phyloP scores from a whole-genome alignment of 2,797 vertebrate species.

The Enteromius radiatus region DNA sequence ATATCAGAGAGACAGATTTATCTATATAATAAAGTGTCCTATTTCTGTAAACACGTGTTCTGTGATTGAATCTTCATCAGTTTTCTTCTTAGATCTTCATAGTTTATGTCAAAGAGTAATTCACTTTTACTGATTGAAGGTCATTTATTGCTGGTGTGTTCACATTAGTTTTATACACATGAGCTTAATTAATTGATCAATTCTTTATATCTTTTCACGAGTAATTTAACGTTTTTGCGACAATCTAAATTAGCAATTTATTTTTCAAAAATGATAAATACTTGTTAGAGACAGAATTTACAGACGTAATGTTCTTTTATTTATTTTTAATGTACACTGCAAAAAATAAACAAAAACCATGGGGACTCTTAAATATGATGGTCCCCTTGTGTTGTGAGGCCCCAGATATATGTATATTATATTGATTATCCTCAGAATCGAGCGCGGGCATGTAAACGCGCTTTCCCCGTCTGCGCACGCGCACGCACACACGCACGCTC shows the following conservation, averaged over 20 bases:
- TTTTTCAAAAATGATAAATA: not conserved
- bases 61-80: not conserved
- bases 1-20: conserved; percentile 75
- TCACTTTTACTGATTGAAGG: not conserved
- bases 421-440: too few species aligned
- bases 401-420: not conserved
- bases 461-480: too few species aligned
- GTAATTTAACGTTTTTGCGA: not conserved
- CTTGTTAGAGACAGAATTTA: not conserved
- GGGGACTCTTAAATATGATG: not conserved
- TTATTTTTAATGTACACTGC: not conserved
- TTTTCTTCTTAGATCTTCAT: not conserved
- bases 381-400: too few species aligned
- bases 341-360: not conserved
- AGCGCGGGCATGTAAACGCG: too few species aligned
- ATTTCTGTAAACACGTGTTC: conserved; percentile 81
- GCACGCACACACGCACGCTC: conserved; percentile 14
- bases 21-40: conserved; percentile 85
- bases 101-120: not conserved
- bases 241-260: too few species aligned
- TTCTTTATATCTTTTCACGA: not conserved
- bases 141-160: not conserved
- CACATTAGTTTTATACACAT: not conserved
- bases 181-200: not conserved
- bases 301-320: not conserved